Conservation (phyloP, 2,888 invertebrate genomes). For the Lochmaea crataegi region DNA sequence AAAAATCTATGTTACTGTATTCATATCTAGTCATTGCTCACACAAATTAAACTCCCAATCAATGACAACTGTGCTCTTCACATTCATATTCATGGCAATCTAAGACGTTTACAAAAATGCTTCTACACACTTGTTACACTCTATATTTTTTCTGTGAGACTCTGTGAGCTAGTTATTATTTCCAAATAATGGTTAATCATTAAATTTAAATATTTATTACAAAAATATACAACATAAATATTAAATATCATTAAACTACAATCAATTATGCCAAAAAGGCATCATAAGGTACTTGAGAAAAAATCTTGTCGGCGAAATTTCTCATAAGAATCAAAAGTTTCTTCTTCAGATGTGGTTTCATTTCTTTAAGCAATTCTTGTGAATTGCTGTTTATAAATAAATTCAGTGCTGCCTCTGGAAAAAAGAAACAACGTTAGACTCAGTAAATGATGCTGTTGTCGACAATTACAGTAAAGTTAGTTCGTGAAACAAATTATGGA, state of each 20-base stretch:
- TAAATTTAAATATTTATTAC: not conserved
- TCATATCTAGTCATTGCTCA: no score
- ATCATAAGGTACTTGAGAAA: slow-evolving; percentile 81
- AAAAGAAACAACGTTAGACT: not conserved
- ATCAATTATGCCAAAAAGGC: slow-evolving; percentile 59
- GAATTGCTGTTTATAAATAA: slow-evolving; percentile 88
- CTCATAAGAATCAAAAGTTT: slow-evolving; percentile 82
- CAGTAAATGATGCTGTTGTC: not conserved
- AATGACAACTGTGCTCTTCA: no score
- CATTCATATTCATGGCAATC: no score
- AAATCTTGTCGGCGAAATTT: slow-evolving; percentile 79
- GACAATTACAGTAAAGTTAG: not conserved
- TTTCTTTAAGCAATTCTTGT: slow-evolving; percentile 85
- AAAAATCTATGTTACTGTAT: no score
- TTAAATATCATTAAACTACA: slow-evolving; percentile 16
- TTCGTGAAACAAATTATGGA: no score
- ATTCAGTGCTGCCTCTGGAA: slow-evolving; percentile 84
- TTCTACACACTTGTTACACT: no score
- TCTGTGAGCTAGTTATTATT: no score
- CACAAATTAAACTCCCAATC: no score
- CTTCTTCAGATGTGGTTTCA: slow-evolving; percentile 85
- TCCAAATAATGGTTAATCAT: no score
- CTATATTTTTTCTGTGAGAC: no score
- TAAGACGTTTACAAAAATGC: no score
- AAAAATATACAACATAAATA: slow-evolving; percentile 14